Evolutionary conservation across 2,797 vertebrate genomes (phyloP).

Genomic region (Gymnocypris eckloni): DNA sequence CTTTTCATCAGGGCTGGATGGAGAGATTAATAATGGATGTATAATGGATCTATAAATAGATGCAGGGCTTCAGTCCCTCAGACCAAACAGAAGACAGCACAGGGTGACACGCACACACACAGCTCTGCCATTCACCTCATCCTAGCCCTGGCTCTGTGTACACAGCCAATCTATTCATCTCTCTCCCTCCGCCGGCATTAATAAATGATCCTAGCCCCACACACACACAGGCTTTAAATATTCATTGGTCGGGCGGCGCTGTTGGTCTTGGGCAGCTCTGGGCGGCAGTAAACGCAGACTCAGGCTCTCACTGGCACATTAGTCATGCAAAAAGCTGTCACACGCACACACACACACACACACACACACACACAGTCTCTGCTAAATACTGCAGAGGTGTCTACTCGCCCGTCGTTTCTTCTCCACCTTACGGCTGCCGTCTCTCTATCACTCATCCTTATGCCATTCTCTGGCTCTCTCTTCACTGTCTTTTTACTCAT

Average conservation of each 20-base stretch:
- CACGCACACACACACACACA: slow-evolving; percentile 5
- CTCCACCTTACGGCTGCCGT: neutral
- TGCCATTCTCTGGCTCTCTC: neutral
- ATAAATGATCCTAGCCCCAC: slow-evolving; percentile 65
- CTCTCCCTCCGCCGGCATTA: slow-evolving; percentile 65
- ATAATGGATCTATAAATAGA: slow-evolving; percentile 64
- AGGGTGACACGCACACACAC: slow-evolving; percentile 52
- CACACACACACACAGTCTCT: slow-evolving; percentile 29
- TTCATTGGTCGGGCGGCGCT: slow-evolving; percentile 62
- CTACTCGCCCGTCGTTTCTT: neutral
- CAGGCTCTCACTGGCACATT: slow-evolving; percentile 62
- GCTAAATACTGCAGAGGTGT: slow-evolving; percentile 51
- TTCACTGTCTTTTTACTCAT: neutral
- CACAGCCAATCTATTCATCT: slow-evolving; percentile 69
- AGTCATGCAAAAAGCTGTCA: slow-evolving; percentile 60
- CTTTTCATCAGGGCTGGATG: slow-evolving; percentile 65
- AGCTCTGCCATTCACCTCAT: slow-evolving; percentile 49
- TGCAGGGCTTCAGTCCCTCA: slow-evolving; percentile 41
- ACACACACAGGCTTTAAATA: slow-evolving; percentile 63
- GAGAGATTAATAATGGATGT: slow-evolving; percentile 66
- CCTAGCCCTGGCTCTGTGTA: slow-evolving; percentile 60
- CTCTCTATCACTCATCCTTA: neutral
- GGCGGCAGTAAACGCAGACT: slow-evolving; percentile 63
- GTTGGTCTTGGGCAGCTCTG: slow-evolving; percentile 62
- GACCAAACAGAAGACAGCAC: slow-evolving; percentile 55